A percentile compares a stretch with the other conserved stretches of the same genome.
These are phyloP conservation scores for Ctenodactylus gundi DNA, from an alignment of 2,113 vertebrate genomes.

Conservation along the genomic window DNA sequence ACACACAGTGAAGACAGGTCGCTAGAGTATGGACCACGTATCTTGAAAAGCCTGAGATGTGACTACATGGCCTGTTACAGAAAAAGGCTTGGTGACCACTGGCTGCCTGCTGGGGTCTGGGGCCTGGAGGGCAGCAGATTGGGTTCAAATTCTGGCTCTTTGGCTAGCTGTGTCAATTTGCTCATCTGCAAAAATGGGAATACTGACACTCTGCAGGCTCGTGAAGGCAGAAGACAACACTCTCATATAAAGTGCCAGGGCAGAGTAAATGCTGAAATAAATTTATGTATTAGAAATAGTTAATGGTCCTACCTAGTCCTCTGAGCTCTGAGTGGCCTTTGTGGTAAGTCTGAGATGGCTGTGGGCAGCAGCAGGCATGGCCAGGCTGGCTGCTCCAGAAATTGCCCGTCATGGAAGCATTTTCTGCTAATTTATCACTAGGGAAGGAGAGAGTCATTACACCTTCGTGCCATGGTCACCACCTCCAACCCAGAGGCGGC, in stretches of 20 bases:
- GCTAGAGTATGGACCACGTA: neutral
- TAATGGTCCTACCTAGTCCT: slow-evolving; percentile 2
- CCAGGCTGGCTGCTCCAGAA: neutral
- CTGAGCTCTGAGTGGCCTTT: slow-evolving; percentile 2
- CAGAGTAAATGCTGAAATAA: neutral
- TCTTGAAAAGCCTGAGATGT: neutral
- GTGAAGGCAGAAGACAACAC: neutral
- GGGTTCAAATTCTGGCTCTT: neutral
- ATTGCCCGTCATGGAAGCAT: neutral
- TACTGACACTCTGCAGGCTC: neutral
- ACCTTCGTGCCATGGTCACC: too few relatives aligned
- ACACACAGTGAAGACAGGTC: neutral
- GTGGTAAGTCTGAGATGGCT: neutral
- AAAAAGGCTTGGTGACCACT: neutral
- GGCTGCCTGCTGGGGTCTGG: neutral
- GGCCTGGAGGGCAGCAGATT: neutral
- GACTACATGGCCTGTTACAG: neutral
- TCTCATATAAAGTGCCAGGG: neutral
- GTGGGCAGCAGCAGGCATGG: neutral
- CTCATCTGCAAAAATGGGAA: neutral
- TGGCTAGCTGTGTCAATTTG: neutral
- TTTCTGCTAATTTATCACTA: slow-evolving; percentile 37
- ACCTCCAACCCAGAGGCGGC: too few relatives aligned
- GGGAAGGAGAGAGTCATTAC: neutral
- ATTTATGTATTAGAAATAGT: slow-evolving; percentile 19